Evolutionary conservation across 1,140 invertebrate genomes (phyloP).

Genomic region (Oscheius sp.): DNA sequence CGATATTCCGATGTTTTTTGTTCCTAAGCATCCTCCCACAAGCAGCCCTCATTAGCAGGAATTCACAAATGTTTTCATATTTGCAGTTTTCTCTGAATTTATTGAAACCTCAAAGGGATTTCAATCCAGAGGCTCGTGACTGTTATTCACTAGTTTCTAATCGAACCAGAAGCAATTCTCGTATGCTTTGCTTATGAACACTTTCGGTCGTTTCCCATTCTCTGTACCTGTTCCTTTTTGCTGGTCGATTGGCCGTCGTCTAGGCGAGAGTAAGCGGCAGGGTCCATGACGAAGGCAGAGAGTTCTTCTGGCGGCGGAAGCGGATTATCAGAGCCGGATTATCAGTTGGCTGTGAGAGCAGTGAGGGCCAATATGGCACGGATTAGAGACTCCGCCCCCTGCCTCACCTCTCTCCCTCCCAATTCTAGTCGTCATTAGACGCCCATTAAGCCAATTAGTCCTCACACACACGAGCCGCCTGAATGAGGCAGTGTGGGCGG

Average conservation of each 20-base stretch:
- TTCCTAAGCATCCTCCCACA: too few relatives aligned
- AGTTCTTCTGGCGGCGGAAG: neutral
- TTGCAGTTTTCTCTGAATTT: neutral
- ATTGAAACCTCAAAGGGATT: neutral
- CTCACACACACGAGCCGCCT: neutral
- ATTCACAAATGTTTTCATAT: neutral
- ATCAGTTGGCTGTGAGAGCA: neutral
- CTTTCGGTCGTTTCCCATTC: neutral
- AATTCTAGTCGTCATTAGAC: constrained; percentile 3
- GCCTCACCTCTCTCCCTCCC: neutral
- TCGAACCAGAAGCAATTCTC: neutral
- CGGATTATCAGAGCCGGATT: neutral
- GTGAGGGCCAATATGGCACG: neutral
- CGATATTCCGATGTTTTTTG: too few relatives aligned
- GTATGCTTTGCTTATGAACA: neutral
- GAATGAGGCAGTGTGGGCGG: too few relatives aligned
- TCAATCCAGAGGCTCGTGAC: neutral
- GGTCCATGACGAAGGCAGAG: neutral
- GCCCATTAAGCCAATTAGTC: constrained; percentile 6
- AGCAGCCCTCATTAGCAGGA: too few relatives aligned
- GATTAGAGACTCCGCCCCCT: neutral
- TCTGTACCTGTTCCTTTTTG: too few relatives aligned
- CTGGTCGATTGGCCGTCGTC: too few relatives aligned
- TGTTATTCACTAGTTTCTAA: neutral
- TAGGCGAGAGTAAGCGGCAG: neutral